Base-by-base conservation (phyloP, 53 echinoderm and acorn worm genomes). In the Luidia sarsii region DNA sequence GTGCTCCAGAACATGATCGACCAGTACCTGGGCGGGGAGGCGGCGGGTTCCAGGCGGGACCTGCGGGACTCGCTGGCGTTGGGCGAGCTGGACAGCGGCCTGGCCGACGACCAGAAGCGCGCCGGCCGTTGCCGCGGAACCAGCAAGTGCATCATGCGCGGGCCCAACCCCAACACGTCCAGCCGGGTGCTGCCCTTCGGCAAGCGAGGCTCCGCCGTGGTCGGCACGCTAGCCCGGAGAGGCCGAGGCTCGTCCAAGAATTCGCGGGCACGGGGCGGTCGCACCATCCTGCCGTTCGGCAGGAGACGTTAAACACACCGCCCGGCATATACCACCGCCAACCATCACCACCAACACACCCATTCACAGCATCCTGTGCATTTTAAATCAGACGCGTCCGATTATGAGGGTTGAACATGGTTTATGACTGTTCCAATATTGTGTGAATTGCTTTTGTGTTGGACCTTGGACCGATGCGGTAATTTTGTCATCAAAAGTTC, bases 111-210 rank as follows among this genome's bases (percentile, higher is more conserved):
- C 18, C 15, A 33, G 2, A 72, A 72, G 72, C 36, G 72, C n/a
- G 21, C 72, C 54, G 55, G 52, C 18, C 31, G 72, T 25, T 72
- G 72, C 55, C 72, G 72, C 0, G 1, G 9, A 9, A 13, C 14
- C 14, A 7, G 6, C 41, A 28, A 14, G 24, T 72, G 72, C 18
- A 50, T 72, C 55, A 50, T 72, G 51, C 13, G 72, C 31, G 72
- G 72, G 15, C 72, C 72, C 15, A 72, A 72, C 38, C 72, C 72
- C 24, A 72, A 72, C 57, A 36, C 56, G 21, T 54, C 51, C 72
- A 56, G 72, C 57, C 72, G 72, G 72, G 72, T 72, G n/a, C 72
- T 72, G 30, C 72, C 72, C 37, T 72, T 72, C 55, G 72, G 72
- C 2, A 72, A 72, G 72, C 31, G 72, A 50, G 72, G 50, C n/a